Evolutionary conservation across 2,888 invertebrate species (phyloP).

Genomic region (Ectemnius continuus): DNA sequence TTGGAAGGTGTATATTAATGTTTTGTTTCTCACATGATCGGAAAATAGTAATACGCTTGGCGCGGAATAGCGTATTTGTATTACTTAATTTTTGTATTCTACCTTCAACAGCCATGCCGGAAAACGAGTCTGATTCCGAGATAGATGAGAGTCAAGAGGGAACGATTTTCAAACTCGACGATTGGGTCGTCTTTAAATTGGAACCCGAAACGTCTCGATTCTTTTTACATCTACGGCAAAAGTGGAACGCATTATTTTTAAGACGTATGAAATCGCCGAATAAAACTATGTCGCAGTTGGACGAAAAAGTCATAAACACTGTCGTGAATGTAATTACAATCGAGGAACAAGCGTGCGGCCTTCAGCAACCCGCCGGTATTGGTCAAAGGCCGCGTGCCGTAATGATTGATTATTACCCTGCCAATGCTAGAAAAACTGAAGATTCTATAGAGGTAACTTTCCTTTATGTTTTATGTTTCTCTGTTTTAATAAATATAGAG

Average conservation of each 20-base stretch:
- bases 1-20: too few species aligned
- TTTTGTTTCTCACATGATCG: too few species aligned
- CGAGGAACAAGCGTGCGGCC: constrained; percentile 85
- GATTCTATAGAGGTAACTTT: constrained; percentile 64
- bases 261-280: constrained; percentile 82
- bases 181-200: constrained; percentile 86
- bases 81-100: neutral
- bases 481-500: constrained; percentile 18
- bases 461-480: neutral
- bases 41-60: too few species aligned
- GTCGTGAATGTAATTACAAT: constrained; percentile 84
- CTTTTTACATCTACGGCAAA: constrained; percentile 85
- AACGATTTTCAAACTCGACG: constrained; percentile 83
- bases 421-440: constrained; percentile 70
- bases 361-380: constrained; percentile 86
- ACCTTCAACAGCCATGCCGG: constrained; percentile 65
- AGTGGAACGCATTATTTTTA: constrained; percentile 85
- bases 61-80: too few species aligned
- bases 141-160: constrained; percentile 79
- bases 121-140: constrained; percentile 79
- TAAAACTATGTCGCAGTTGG: constrained; percentile 80
- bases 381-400: constrained; percentile 87
- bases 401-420: constrained; percentile 80
- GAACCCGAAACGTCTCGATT: constrained; percentile 84
- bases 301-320: constrained; percentile 85